A percentile compares a stretch with the other conserved stretches of the same genome.
Conservation (phyloP, 2,888 invertebrate species). For the Dorcus parallelipipedus region DNA sequence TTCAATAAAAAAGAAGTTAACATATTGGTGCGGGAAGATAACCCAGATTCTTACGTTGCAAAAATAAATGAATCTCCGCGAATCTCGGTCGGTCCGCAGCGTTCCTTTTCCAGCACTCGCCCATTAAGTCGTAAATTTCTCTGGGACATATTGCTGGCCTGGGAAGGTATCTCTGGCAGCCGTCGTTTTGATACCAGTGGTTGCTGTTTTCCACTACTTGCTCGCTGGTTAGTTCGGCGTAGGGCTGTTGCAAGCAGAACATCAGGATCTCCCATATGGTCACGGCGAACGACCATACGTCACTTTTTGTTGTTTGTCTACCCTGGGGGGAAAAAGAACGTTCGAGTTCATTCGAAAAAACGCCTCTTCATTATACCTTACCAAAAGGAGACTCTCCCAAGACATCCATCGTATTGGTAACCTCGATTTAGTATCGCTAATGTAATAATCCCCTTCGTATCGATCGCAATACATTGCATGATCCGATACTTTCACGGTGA, state of each 20-base stretch:
- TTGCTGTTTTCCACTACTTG: slow-evolving; percentile 66
- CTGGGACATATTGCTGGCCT: slow-evolving; percentile 76
- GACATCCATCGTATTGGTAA: slow-evolving; percentile 92
- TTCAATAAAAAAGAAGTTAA: slow-evolving; percentile 1
- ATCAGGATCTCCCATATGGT: slow-evolving; percentile 88
- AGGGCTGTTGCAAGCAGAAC: slow-evolving; percentile 75
- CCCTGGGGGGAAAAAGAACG: slow-evolving; percentile 56
- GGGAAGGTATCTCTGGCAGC: slow-evolving; percentile 55
- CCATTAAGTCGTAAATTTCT: slow-evolving; percentile 88
- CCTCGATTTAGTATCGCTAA: slow-evolving; percentile 75
- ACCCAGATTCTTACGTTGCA: slow-evolving; percentile 68
- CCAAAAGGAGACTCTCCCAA: slow-evolving; percentile 82
- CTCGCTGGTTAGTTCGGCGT: slow-evolving; percentile 76
- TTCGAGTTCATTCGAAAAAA: too few species aligned
- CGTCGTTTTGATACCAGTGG: slow-evolving; percentile 53
- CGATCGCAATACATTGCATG: slow-evolving; percentile 82
- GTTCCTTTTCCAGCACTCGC: slow-evolving; percentile 85
- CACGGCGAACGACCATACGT: slow-evolving; percentile 90
- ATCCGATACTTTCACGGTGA: slow-evolving; percentile 77
- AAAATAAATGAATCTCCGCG: slow-evolving; percentile 82
- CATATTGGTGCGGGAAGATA: slow-evolving; percentile 53
- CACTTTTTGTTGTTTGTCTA: slow-evolving; percentile 81
- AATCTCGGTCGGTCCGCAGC: slow-evolving; percentile 80
- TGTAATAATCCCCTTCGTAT: slow-evolving; percentile 79
- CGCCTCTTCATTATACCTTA: slow-evolving; percentile 46